These are phyloP conservation scores for Takifugu ocellatus DNA, from an alignment of 2,797 vertebrate genomes.

Conservation along the genomic window DNA sequence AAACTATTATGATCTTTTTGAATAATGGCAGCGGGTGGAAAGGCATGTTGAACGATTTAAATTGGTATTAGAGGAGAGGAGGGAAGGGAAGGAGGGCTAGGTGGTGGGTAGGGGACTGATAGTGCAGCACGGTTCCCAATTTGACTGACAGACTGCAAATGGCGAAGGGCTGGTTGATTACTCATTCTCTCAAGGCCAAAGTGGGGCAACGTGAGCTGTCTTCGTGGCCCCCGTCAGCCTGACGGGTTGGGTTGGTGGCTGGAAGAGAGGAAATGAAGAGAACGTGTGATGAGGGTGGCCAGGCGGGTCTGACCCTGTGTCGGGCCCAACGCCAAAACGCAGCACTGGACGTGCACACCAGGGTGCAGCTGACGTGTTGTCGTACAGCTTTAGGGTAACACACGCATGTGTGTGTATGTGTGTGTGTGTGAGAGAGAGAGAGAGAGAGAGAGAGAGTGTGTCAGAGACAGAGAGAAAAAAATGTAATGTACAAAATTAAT, in stretches of 20 bases:
- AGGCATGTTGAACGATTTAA: slow-evolving; percentile 96
- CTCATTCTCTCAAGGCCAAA: slow-evolving; percentile 86
- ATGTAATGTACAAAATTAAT: slow-evolving; percentile 56
- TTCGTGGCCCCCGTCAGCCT: slow-evolving; percentile 13
- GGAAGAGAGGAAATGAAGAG: slow-evolving; percentile 28
- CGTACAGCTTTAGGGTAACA: slow-evolving; percentile 37
- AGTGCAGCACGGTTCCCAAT: slow-evolving; percentile 63
- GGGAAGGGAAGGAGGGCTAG: slow-evolving; percentile 76
- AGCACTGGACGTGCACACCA: slow-evolving; percentile 39
- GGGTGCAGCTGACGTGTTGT: slow-evolving; percentile 51
- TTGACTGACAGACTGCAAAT: slow-evolving; percentile 97
- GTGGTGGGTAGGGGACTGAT: slow-evolving; percentile 80
- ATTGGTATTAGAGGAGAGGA: slow-evolving; percentile 98
- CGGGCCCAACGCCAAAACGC: slow-evolving; percentile 32
- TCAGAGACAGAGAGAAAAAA: too few relatives aligned
- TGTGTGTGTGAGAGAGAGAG: slow-evolving; percentile 6
- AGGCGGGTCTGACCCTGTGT: slow-evolving; percentile 45
- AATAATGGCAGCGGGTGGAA: slow-evolving; percentile 99
- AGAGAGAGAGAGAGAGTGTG: too few relatives aligned
- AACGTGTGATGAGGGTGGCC: slow-evolving; percentile 39
- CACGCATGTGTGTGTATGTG: slow-evolving; percentile 13
- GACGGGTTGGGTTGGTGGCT: slow-evolving; percentile 23
- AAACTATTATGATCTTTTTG: slow-evolving; percentile 99
- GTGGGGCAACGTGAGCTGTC: slow-evolving; percentile 50
- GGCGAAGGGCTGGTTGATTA: slow-evolving; percentile 89